These are phyloP conservation scores for Gerris buenoi DNA, from an alignment of 1,140 invertebrate genomes.

Conservation along the genomic window DNA sequence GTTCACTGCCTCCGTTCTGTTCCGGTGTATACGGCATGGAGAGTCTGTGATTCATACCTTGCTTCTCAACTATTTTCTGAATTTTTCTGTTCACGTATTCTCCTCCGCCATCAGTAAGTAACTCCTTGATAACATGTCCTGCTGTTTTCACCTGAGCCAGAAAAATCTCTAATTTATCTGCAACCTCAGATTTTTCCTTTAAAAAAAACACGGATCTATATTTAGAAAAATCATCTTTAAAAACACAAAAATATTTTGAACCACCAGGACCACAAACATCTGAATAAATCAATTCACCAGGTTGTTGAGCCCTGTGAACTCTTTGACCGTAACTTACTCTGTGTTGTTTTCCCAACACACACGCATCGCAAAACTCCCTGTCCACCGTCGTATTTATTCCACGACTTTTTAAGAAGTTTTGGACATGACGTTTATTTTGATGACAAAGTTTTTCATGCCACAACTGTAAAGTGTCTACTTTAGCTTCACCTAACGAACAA, in stretches of 20 bases:
- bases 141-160: conserved; percentile 4
- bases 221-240: neutral
- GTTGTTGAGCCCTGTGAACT: neutral
- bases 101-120: conserved; percentile 25
- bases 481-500: neutral
- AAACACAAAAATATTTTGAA: neutral
- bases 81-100: conserved; percentile 23
- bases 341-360: neutral
- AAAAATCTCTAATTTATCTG: neutral
- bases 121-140: conserved; percentile 22
- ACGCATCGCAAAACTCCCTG: neutral
- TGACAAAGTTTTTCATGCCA: neutral
- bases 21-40: conserved; percentile 13
- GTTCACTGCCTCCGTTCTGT: conserved; percentile 10
- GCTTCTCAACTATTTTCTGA: conserved; percentile 18
- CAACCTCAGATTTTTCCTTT: neutral
- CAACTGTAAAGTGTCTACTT: neutral
- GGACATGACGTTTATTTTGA: neutral
- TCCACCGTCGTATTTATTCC: neutral
- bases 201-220: neutral
- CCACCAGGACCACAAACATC: neutral
- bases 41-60: conserved; percentile 14
- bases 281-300: neutral
- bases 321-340: neutral
- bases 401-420: neutral